phyloP scores from a whole-genome alignment of 2,797 vertebrate species.

The Galaxias olidus region DNA sequence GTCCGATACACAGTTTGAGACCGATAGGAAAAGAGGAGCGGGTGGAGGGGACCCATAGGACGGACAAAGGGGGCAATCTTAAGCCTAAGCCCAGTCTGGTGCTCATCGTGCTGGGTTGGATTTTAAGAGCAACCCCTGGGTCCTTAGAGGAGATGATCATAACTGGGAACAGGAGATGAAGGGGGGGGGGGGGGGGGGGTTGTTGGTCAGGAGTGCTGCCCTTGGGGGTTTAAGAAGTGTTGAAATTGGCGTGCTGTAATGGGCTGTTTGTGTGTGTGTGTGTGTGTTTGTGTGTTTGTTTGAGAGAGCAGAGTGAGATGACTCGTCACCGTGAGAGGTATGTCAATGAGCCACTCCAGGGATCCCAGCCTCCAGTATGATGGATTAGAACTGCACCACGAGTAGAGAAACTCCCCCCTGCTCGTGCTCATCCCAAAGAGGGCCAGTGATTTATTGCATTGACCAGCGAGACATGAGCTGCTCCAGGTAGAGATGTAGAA shows the following conservation, averaged over 20 bases:
- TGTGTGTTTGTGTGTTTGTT: too few relatives aligned
- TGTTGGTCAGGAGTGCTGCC: constrained; percentile 35
- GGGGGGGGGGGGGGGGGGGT: constrained; percentile 12
- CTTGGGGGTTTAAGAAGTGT: constrained; percentile 55
- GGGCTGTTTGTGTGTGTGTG: neutral
- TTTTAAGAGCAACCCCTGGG: constrained; percentile 33
- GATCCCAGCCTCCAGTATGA: constrained; percentile 52
- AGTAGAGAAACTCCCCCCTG: constrained; percentile 42
- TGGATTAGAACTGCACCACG: constrained; percentile 44
- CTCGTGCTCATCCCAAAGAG: constrained; percentile 23
- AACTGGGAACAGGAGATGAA: constrained; percentile 17
- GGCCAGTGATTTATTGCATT: constrained; percentile 42
- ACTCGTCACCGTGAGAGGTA: constrained; percentile 49
- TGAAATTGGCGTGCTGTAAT: constrained; percentile 65
- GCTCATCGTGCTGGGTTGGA: constrained; percentile 19
- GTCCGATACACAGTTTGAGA: constrained; percentile 45
- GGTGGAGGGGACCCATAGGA: constrained; percentile 39
- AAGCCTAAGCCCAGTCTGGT: too few relatives aligned
- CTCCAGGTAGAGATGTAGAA: too few relatives aligned
- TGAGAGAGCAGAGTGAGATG: too few relatives aligned
- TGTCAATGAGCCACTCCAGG: constrained; percentile 58
- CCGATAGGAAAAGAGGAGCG: neutral
- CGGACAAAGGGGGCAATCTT: neutral
- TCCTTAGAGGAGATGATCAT: constrained; percentile 60
- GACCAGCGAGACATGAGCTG: constrained; percentile 4